Percentiles rank a stretch among this genome's conserved stretches.
Evolutionary conservation across 2,888 invertebrate species (phyloP).

Genomic region (Eupithecia subumbrata): DNA sequence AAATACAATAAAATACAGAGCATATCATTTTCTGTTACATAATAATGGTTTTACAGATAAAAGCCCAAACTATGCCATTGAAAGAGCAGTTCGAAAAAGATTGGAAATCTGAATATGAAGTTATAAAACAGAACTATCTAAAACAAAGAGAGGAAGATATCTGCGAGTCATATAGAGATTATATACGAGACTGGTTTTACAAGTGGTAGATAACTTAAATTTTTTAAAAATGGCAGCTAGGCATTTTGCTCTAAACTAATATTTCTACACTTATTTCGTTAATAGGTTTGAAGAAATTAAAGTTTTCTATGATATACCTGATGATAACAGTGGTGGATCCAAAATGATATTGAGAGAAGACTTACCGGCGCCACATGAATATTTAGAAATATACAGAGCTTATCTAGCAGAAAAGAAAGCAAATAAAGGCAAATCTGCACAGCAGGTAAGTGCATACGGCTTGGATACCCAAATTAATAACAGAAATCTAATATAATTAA

Average conservation of each 20-base stretch:
- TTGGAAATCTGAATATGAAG: conserved; percentile 48
- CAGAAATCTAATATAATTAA: background rate
- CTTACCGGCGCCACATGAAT: conserved; percentile 60
- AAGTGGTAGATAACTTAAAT: conserved; percentile 57
- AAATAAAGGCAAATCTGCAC: conserved; percentile 57
- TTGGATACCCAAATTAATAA: background rate
- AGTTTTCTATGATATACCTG: conserved; percentile 67
- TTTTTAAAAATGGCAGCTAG: background rate
- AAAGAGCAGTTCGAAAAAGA: conserved; percentile 51
- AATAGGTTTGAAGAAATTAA: conserved; percentile 63
- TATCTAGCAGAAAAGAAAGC: conserved; percentile 54
- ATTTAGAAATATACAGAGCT: conserved; percentile 61
- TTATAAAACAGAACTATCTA: conserved; percentile 52
- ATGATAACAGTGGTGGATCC: conserved; percentile 57
- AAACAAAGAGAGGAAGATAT: conserved; percentile 51
- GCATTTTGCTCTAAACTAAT: background rate
- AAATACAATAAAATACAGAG: background rate
- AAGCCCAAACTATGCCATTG: conserved; percentile 29
- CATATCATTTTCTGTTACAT: background rate
- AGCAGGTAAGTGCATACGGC: conserved; percentile 45
- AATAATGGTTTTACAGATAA: conserved; percentile 34
- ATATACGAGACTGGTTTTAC: conserved; percentile 67
- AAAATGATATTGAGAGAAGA: conserved; percentile 61
- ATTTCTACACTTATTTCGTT: background rate
- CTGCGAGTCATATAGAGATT: conserved; percentile 61